phyloP scores from a whole-genome alignment of 2,113 vertebrate genomes.

The Sterna hirundo region DNA sequence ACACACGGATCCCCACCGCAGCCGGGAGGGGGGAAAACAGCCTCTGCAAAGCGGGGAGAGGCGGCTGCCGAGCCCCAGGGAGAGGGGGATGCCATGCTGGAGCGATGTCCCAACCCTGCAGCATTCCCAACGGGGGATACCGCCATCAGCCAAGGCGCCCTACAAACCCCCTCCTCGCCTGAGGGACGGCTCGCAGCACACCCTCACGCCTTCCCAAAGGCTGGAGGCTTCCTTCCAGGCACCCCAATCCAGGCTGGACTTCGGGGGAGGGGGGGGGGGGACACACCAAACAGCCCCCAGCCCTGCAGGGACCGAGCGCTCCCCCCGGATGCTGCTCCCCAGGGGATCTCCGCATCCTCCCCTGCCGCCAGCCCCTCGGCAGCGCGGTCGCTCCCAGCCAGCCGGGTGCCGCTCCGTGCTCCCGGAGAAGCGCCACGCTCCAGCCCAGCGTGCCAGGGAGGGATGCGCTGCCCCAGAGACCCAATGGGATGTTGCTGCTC shows the following conservation, averaged over 20 bases:
- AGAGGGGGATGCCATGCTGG: fast-evolving
- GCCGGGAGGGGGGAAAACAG: background rate
- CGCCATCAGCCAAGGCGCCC: background rate
- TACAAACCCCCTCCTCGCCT: background rate
- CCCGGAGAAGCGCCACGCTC: background rate
- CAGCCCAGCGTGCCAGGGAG: background rate
- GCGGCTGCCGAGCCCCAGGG: background rate
- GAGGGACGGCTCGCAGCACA: background rate
- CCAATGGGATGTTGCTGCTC: background rate
- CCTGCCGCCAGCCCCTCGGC: background rate
- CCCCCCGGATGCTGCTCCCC: background rate
- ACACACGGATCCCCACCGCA: fast-evolving
- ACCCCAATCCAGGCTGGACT: background rate
- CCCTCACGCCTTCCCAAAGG: background rate
- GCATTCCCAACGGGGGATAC: background rate
- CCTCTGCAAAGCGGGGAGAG: background rate
- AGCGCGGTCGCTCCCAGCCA: fast-evolving
- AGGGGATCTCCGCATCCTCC: background rate
- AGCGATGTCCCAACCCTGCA: background rate
- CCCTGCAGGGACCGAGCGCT: background rate
- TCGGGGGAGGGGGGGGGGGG: fast-evolving
- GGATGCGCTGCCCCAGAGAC: fast-evolving
- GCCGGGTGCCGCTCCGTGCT: background rate
- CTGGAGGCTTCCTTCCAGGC: background rate
- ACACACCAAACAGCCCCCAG: background rate